phyloP scores from a whole-genome alignment of 2,888 invertebrate species.

The Agrotis segetum region DNA sequence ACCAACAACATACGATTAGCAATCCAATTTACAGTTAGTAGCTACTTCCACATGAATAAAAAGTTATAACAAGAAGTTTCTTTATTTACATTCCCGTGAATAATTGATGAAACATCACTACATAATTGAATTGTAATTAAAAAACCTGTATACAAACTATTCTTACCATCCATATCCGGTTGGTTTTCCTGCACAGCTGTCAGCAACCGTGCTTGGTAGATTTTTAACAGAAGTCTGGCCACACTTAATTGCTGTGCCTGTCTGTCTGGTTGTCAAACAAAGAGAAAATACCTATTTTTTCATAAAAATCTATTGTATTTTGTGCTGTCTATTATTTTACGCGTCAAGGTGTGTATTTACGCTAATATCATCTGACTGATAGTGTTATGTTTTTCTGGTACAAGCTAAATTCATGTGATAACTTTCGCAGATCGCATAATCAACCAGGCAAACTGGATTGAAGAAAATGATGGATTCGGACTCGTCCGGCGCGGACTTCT shows the following conservation, averaged over 20 bases:
- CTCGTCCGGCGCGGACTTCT: conserved; percentile 95
- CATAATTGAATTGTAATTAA: conserved; percentile 23
- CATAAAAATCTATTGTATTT: conserved; percentile 75
- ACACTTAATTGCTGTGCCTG: conserved; percentile 68
- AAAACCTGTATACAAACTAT: conserved; percentile 21
- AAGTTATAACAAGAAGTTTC: background rate
- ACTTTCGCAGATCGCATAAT: conserved; percentile 82
- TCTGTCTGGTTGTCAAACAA: conserved; percentile 82
- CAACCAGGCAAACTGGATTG: conserved; percentile 86
- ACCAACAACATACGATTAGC: too few relatives aligned
- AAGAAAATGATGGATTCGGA: conserved; percentile 88
- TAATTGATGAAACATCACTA: conserved; percentile 28
- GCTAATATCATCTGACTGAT: conserved; percentile 28
- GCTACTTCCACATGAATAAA: background rate
- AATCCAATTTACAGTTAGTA: background rate
- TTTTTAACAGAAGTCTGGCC: conserved; percentile 56
- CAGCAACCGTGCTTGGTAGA: conserved; percentile 42
- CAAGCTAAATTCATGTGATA: conserved; percentile 62
- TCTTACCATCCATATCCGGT: conserved; percentile 27
- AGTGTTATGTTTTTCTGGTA: conserved; percentile 44
- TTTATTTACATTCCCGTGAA: conserved; percentile 29
- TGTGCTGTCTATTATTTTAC: conserved; percentile 67
- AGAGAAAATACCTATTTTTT: conserved; percentile 72
- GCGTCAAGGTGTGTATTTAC: conserved; percentile 70
- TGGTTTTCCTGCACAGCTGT: conserved; percentile 52